phyloP scores from a whole-genome alignment of 1,140 invertebrate genomes.

The Sipha flava region DNA sequence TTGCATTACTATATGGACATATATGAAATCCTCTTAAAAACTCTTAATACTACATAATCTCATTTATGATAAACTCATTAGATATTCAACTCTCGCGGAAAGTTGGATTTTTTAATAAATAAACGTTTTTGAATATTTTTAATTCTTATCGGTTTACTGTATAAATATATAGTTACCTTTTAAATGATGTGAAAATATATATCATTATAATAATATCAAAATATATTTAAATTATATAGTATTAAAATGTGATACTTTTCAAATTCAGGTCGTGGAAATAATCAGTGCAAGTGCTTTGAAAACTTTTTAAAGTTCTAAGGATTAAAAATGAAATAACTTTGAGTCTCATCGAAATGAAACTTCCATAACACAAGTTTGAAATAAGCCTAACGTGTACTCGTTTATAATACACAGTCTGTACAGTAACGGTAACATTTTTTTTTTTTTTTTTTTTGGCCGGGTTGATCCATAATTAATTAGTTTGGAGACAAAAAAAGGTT shows the following conservation, averaged over 20 bases:
- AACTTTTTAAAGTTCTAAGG: not conserved
- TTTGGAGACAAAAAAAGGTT: too few species aligned
- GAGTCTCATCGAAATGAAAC: not conserved
- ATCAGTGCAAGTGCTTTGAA: not conserved
- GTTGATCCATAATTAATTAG: too few species aligned
- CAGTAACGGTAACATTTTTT: too few species aligned
- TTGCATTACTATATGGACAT: not conserved
- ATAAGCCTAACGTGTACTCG: not conserved
- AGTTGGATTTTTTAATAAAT: not conserved
- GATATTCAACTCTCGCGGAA: not conserved
- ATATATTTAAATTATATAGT: not conserved
- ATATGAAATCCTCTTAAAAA: not conserved
- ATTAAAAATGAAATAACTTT: not conserved
- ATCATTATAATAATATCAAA: too few species aligned
- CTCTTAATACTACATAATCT: not conserved
- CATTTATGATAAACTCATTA: not conserved
- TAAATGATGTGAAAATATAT: too few species aligned
- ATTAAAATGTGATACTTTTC: not conserved
- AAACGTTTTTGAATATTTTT: too few species aligned
- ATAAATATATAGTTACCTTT: too few species aligned
- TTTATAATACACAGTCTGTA: too few species aligned
- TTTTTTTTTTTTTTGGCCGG: too few species aligned
- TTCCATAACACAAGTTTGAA: not conserved
- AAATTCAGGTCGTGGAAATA: not conserved
- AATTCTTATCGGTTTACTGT: too few species aligned